Conservation (phyloP, 2,113 vertebrate genomes). For the Cranoglanis bouderius region DNA sequence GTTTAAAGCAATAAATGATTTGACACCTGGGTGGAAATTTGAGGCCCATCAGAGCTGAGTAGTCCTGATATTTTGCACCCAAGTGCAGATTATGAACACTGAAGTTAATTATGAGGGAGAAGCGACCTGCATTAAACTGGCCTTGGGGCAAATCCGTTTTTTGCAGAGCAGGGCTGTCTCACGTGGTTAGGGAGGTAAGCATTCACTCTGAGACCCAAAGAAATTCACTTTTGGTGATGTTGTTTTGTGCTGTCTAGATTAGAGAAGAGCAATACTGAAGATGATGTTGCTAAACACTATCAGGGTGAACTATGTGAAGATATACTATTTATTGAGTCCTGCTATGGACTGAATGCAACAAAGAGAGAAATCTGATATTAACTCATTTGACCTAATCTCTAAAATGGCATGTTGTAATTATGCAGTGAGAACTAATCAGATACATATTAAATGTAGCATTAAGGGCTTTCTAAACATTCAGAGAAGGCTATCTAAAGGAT, state of each 20-base stretch:
- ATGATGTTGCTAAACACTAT: slow-evolving; percentile 8
- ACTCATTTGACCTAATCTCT: background rate
- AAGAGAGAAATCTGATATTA: background rate
- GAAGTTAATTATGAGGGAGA: slow-evolving; percentile 75
- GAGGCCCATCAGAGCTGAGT: slow-evolving; percentile 54
- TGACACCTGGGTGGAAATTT: slow-evolving; percentile 26
- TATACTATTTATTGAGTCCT: background rate
- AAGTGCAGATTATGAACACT: slow-evolving; percentile 69
- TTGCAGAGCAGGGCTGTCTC: slow-evolving; percentile 59
- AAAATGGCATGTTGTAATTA: background rate
- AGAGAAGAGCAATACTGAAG: slow-evolving; percentile 9
- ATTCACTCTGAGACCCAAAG: slow-evolving; percentile 58
- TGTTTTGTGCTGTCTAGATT: slow-evolving; percentile 28
- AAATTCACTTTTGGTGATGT: slow-evolving; percentile 43
- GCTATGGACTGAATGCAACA: background rate
- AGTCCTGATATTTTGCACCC: slow-evolving; percentile 57
- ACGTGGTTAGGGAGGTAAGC: slow-evolving; percentile 59
- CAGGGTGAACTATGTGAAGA: background rate
- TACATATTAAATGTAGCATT: background rate
- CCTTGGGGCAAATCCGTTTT: slow-evolving; percentile 69
- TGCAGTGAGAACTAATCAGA: background rate
- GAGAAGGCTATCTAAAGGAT: background rate
- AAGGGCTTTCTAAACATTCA: background rate
- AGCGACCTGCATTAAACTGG: slow-evolving; percentile 65
- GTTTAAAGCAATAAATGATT: slow-evolving; percentile 11